Evolutionary conservation across 2,797 vertebrate genomes (phyloP), one percentile per base, ranked within the genome.

Genomic region (Champsocephalus esox): DNA sequence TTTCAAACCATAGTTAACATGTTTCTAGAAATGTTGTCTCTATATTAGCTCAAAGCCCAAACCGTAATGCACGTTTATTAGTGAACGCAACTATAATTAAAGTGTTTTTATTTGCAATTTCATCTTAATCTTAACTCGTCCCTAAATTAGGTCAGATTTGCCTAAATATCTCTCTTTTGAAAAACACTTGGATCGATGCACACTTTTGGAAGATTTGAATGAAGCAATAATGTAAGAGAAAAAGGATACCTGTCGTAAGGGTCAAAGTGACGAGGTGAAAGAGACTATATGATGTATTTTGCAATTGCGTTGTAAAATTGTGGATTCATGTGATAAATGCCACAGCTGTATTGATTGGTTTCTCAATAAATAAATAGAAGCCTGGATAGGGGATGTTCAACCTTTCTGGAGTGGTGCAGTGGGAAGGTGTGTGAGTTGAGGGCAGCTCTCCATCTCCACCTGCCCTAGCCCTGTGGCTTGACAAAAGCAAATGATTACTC

Each of bases 401-500:
- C 66, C 51, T 86, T 60, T 79, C 12, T 61, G 38, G 51, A 65
- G 45, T 34, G 45, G 12, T 21, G 10, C 11, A 79, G 69, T 72
- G 61, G 60, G 68, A 79, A 76, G 69, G 62, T 75, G 59, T 45
- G 45, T 0, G 49, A 55, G 64, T 66, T 84, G 57, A 64, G 45
- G 73, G 80, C 56, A 71, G 59, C 74, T 72, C 65, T 73, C 67
- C 41, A 48, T 87, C 74, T 80, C 76, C 14, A 59, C 55, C 48
- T 67, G 51, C 63, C 60, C 32, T 14, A 4, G 61, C 63, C 73
- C 69, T 41, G 61, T 77, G 55, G 71, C 73, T 84, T 73, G 68
- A 89, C 82, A 87, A 82, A 88, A 83, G 76, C 77, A 73, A 85
- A 83, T 85, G 79, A 88, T 91, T 90, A 62, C 81, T 87, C 87